phyloP scores from a whole-genome alignment of 2,797 vertebrate species.

The Eulemur rubriventer region DNA sequence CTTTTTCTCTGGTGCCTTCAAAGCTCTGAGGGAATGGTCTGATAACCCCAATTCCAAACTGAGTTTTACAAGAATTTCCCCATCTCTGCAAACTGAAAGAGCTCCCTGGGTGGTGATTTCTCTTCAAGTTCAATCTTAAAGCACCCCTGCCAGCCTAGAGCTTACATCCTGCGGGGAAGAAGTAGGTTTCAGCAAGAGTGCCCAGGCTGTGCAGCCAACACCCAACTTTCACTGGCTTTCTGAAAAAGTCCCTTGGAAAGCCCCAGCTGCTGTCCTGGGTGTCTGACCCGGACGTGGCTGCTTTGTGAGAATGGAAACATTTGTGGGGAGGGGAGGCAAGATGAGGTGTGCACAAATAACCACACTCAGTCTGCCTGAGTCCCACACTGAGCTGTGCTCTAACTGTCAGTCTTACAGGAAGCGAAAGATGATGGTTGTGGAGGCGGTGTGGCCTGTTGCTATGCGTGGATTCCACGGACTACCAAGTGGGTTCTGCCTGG shows the following conservation, averaged over 20 bases:
- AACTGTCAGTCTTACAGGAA: constrained; percentile 75
- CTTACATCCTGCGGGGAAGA: not conserved
- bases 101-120: not conserved
- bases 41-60: not conserved
- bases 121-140: not conserved
- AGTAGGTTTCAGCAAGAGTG: constrained; percentile 29
- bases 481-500: not conserved
- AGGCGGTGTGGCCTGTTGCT: constrained; percentile 27
- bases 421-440: constrained; percentile 32
- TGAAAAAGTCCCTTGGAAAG: constrained; percentile 80
- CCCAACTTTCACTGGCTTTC: constrained; percentile 76
- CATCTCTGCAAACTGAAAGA: not conserved
- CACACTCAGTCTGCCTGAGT: constrained; percentile 54
- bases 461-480: not conserved
- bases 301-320: constrained; percentile 74
- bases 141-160: not conserved
- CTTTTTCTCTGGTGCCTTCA: not conserved
- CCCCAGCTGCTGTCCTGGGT: constrained; percentile 60
- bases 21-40: not conserved
- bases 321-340: constrained; percentile 65
- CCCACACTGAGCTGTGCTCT: constrained; percentile 9
- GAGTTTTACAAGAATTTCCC: not conserved
- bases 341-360: constrained; percentile 65
- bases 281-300: constrained; percentile 68
- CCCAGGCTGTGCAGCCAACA: not conserved